Evolutionary conservation across 2,888 invertebrate genomes (phyloP), one percentile per base, ranked within the genome.

Genomic region (Tribolium freemani): DNA sequence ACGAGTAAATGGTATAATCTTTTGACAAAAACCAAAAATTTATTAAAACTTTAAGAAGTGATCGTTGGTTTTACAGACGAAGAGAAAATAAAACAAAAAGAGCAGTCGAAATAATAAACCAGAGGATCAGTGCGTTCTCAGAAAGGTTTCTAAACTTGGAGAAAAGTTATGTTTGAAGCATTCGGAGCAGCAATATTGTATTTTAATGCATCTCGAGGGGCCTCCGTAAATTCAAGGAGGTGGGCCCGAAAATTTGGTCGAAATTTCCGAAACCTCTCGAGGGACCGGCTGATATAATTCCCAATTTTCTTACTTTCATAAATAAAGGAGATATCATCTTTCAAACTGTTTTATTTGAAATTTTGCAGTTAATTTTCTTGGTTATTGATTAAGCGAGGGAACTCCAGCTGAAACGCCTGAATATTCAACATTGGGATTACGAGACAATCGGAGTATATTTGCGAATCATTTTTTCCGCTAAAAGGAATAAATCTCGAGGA

Each of bases 161-260:
- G 26, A 26, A 26, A 26, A 26, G 26, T 26, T 26, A 26, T 26
- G 26, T 26, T 38, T 38, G 38, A 38, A 38, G 8, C 38, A 38
- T 26, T 26, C 26, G 26, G 26, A 26, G 26, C 26, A 38, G 38
- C 38, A n/a, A 38, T 38, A 38, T 38, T 38, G 38, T 38, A 60
- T 60, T 60, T 60, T 60, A 60, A 63, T 50, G 63, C 51, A 51
- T 51, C 63, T 63, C 63, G 48, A 16, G 63, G 31, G 63, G 48
- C 46, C 60, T 5, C 8, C 60, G 46, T 60, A 60, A 60, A 60
- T 58, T 58, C 45, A 8, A 21, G 10, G 63, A 61, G 50, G 31
- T 63, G 31, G 51, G 50, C 31, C 11, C 20, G 38, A 63, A 63
- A 63, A 26, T 50, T 63, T 16, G 31, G 50, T 38, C 50, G 31